Percentiles rank a stretch among this genome's conserved stretches.
phyloP scores from a whole-genome alignment of 2,797 vertebrate genomes.

The Sebastolobus altivelis region DNA sequence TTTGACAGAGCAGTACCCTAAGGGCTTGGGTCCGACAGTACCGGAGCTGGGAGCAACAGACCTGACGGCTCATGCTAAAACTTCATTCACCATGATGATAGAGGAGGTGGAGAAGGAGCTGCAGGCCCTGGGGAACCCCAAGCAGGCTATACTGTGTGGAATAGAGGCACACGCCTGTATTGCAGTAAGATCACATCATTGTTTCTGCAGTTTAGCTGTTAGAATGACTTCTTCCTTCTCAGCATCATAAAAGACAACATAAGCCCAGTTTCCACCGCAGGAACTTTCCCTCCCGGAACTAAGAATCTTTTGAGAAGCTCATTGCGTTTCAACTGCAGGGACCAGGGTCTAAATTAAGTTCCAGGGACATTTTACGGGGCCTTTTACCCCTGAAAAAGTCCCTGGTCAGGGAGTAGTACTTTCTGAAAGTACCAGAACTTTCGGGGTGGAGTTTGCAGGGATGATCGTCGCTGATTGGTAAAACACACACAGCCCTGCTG shows the following conservation, averaged over 20 bases:
- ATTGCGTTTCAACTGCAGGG: too few species aligned
- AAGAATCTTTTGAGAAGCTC: too few species aligned
- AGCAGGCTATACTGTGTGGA: constrained; percentile 91
- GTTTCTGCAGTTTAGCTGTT: background rate
- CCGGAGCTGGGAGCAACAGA: constrained; percentile 88
- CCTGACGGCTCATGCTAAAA: constrained; percentile 86
- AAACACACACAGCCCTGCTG: too few species aligned
- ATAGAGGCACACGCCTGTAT: constrained; percentile 93
- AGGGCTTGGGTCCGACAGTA: constrained; percentile 91
- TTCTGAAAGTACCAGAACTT: too few species aligned
- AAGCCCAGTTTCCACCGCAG: background rate
- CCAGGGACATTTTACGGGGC: too few species aligned
- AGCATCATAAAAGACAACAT: background rate
- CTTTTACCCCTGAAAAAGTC: too few species aligned
- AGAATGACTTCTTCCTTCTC: background rate
- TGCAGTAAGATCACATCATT: constrained; percentile 80
- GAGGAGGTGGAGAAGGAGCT: constrained; percentile 83
- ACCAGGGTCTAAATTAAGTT: too few species aligned
- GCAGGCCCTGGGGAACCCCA: constrained; percentile 80
- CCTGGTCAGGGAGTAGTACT: too few species aligned
- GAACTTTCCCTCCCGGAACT: too few species aligned
- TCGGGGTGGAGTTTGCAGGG: too few species aligned
- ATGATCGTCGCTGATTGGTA: too few species aligned
- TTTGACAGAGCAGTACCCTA: constrained; percentile 92
- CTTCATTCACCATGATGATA: constrained; percentile 91